Conservation (phyloP, 2,797 vertebrate species). For the Falco concolor region DNA sequence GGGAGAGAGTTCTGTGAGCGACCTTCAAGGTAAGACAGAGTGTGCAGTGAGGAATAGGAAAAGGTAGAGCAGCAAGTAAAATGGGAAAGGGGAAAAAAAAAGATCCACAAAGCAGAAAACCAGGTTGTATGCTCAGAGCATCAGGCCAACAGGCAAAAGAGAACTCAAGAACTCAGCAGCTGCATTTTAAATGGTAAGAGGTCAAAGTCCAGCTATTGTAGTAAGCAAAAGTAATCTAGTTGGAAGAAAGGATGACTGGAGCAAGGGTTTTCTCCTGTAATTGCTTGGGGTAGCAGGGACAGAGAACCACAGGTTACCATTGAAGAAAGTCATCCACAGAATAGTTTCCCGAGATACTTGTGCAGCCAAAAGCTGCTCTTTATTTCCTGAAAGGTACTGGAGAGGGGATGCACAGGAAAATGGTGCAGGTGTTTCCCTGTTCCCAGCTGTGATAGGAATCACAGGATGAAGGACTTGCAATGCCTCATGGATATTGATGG, state of each 20-base stretch:
- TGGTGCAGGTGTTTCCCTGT: background rate
- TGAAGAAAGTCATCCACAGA: background rate
- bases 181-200: background rate
- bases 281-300: background rate
- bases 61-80: background rate
- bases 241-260: background rate
- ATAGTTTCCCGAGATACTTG: background rate
- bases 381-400: background rate
- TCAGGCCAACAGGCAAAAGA: background rate
- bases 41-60: background rate
- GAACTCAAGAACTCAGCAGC: background rate
- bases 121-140: background rate
- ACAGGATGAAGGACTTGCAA: background rate
- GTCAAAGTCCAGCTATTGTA: background rate
- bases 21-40: conserved; percentile 9
- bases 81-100: background rate
- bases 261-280: background rate
- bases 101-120: background rate
- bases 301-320: background rate
- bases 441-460: background rate
- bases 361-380: background rate
- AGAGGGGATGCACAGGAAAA: background rate
- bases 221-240: background rate
- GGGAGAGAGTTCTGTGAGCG: background rate
- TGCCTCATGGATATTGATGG: background rate